Percentiles rank a stretch among this genome's conserved stretches.
phyloP scores from a whole-genome alignment of 2,888 invertebrate species.

The Nemotelus nigrinus region DNA sequence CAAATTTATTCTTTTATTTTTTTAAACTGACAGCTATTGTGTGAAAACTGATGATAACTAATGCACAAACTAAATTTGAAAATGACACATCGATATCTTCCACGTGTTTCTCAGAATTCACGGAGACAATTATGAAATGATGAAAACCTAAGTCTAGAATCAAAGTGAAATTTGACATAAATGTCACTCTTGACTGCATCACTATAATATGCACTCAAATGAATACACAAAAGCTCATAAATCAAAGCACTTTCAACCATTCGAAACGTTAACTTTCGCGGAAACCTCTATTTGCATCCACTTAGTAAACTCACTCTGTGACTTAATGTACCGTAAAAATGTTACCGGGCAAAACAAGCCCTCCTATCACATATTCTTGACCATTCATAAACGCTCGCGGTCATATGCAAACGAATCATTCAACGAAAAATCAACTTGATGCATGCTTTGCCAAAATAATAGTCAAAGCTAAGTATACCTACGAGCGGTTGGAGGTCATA shows the following conservation, averaged over 20 bases:
- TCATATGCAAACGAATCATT: neutral
- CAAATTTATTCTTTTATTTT: too few species aligned
- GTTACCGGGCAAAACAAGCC: too few species aligned
- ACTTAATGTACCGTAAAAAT: constrained; percentile 18
- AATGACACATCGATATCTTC: neutral
- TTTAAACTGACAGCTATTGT: neutral
- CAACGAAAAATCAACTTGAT: neutral
- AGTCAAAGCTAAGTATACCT: constrained; percentile 1
- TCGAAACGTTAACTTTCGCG: constrained; percentile 21
- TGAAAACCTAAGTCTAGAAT: too few species aligned
- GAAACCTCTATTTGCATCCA: neutral
- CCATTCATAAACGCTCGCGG: neutral
- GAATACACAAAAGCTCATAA: too few species aligned
- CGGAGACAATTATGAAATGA: too few species aligned
- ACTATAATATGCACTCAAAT: too few species aligned
- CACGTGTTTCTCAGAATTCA: neutral
- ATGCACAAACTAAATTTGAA: neutral
- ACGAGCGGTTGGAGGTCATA: neutral
- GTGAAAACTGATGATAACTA: neutral
- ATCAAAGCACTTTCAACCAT: too few species aligned
- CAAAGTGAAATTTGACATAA: constrained; percentile 22
- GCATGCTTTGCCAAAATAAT: constrained; percentile 8
- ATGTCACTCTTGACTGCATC: too few species aligned
- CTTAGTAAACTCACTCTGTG: neutral
- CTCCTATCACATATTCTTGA: neutral